Conservation (phyloP, 2,113 vertebrate species). For the Cyanistes caeruleus region DNA sequence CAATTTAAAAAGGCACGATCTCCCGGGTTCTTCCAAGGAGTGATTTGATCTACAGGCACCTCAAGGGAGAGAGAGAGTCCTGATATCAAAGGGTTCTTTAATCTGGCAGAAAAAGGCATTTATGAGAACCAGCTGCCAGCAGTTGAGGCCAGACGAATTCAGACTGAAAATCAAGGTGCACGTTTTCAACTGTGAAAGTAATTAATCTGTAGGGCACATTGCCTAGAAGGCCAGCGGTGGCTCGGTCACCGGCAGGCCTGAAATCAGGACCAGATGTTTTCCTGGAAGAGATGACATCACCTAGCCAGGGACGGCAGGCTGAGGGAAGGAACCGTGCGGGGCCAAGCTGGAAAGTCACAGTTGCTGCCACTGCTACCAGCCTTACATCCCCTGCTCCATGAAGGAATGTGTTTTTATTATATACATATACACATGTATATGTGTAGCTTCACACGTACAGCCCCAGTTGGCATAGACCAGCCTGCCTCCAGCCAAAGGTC, state of each 20-base stretch:
- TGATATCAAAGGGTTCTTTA: constrained; percentile 51
- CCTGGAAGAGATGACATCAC: constrained; percentile 17
- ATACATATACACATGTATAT: neutral
- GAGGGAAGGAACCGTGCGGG: fast-evolving
- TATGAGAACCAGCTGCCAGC: constrained; percentile 50
- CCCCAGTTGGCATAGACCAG: neutral
- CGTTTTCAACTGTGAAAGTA: constrained; percentile 56
- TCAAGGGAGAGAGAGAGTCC: constrained; percentile 17
- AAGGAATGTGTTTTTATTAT: neutral
- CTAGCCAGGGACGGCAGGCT: neutral
- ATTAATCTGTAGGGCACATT: constrained; percentile 45
- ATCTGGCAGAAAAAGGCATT: constrained; percentile 41
- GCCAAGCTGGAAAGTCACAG: neutral
- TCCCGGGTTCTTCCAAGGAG: neutral
- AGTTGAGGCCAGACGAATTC: constrained; percentile 29
- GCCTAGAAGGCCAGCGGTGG: neutral
- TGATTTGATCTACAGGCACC: constrained; percentile 24
- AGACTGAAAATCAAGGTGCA: constrained; percentile 62
- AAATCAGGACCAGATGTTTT: constrained; percentile 57
- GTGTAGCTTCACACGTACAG: neutral
- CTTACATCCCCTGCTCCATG: neutral
- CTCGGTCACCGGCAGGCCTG: fast-evolving
- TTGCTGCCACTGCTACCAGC: fast-evolving
- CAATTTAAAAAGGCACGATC: neutral
- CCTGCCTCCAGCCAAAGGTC: neutral